A percentile compares a stretch with the other conserved stretches of the same genome.
These are phyloP conservation scores for Cetoscarus ocellatus DNA, from an alignment of 2,797 vertebrate species.

Conservation along the genomic window DNA sequence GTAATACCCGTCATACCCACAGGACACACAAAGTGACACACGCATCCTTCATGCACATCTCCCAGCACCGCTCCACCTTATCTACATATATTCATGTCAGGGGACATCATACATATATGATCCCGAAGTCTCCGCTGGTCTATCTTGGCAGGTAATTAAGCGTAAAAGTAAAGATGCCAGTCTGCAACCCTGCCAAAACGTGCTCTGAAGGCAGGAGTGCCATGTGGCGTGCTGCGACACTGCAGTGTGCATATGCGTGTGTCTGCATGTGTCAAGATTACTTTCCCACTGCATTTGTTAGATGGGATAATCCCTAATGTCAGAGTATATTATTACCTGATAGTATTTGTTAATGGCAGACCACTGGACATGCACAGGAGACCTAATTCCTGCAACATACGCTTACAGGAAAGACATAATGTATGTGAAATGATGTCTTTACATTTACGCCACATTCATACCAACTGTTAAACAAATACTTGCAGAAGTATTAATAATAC, in stretches of 20 bases:
- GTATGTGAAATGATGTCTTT: slow-evolving; percentile 34
- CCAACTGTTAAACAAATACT: neutral
- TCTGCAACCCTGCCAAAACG: slow-evolving; percentile 64
- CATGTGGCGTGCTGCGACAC: slow-evolving; percentile 63
- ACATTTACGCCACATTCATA: neutral
- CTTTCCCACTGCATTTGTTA: slow-evolving; percentile 69
- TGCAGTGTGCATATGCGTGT: slow-evolving; percentile 43
- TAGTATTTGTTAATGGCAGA: slow-evolving; percentile 62
- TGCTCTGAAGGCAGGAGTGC: slow-evolving; percentile 76
- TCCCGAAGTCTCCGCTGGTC: slow-evolving; percentile 59
- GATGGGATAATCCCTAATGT: slow-evolving; percentile 77
- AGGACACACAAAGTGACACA: neutral
- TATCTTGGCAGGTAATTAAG: slow-evolving; percentile 83
- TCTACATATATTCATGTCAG: slow-evolving; percentile 64
- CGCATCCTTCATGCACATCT: neutral
- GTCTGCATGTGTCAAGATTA: slow-evolving; percentile 68
- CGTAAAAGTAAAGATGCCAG: slow-evolving; percentile 79
- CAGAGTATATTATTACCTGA: slow-evolving; percentile 70
- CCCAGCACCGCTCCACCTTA: slow-evolving; percentile 7
- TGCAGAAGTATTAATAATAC: too few species aligned
- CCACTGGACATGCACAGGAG: slow-evolving; percentile 19
- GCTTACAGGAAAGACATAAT: slow-evolving; percentile 30
- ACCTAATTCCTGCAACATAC: slow-evolving; percentile 40
- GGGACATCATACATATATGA: slow-evolving; percentile 61
- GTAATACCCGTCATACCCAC: neutral